Evolutionary conservation across 2,888 invertebrate species (phyloP), one percentile per base, ranked within the genome.

Genomic region (Conistra vaccinii): DNA sequence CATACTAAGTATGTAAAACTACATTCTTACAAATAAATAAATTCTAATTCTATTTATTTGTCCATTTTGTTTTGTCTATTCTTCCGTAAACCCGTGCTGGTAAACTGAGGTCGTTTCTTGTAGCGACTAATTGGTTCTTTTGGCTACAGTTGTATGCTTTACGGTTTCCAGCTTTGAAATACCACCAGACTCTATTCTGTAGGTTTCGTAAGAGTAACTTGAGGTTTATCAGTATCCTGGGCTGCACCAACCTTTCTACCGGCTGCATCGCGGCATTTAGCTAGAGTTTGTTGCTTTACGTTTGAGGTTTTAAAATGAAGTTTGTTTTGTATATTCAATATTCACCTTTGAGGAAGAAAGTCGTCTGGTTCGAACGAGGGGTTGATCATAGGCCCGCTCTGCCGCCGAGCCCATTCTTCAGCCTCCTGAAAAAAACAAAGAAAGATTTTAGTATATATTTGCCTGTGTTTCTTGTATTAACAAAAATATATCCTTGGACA

Each of bases 321-420:
- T n/a, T 51, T 53, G 14, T 3, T n/a, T 32, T 35, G 4, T 51
- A 67, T 76, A 67, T 53, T 73, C 87, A 96, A 67, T 76, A 67
- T 53, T 73, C 87, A 96, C 97, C 95, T 94, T 82, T 95, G 95
- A 14, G 95, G 95, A 57, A 92, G 88, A 77, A 95, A 94, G 85
- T 97, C 96, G 89, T 97, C 97, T 29, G 96, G 95, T 76, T 97
- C 96, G 92, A 97, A 97, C 9, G 96, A 96, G 1, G 96, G 96
- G 88, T 97, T 97, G 88, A 95, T 90, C 93, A 95, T 94, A 20
- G 96, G 95, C 7, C 95, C 95, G 68, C 93, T 96, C 78, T 92
- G 92, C 76, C 94, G 90, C 39, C 94, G 91, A 48, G 91, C 89
- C 95, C 95, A 95, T 93, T 95, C 92, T 86, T 93, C 93, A 62